Base-by-base conservation (phyloP, 1,140 invertebrate species). In the Diabrotica undecimpunctata region DNA sequence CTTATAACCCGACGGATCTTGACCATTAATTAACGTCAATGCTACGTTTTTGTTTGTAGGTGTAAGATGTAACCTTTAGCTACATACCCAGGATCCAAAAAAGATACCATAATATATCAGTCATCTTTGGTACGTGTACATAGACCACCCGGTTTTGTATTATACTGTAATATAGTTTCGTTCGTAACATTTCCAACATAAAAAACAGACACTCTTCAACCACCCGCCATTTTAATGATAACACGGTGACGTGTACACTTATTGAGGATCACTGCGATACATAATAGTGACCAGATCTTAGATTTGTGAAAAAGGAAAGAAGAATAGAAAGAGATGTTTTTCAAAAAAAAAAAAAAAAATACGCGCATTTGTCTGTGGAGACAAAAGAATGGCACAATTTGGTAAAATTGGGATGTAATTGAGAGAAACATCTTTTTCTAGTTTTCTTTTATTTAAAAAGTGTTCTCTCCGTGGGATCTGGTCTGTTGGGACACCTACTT, bases 161-260 rank as follows among this genome's bases (percentile, higher is more conserved):
- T 76, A 77, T 77, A 77, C 12, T 77, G 76, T 77, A 77, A 77
- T 76, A 77, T 77, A 77, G 75, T 77, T 77, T 76, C 71, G 70
- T 75, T 77, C 66, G 72, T 73, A 72, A 74, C 70, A 75, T 75
- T 74, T 73, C 73, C 70, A 72, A 46, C n/a, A 46, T 74, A 74
- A 54, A 36, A 64, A 59, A 53, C 36, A 37, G 54, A 37, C 61
- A 39, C 14, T 39, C 51, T 50, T 46, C 69, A 70, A 67, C 71
- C 68, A 64, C 65, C 38, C 38, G 54, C 38, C 57, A 73, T 61
- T 50, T 55, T 55, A 46, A 46, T 10, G 8, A n/a, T 37, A 37
- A 57, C 55, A 11, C 46, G 62, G 66, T 70, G 58, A 46, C 54
- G 13, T 58, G 64, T 68, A 64, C 71, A 66, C 69, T 70, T 72